These are phyloP conservation scores for Halictus rubicundus DNA, from an alignment of 1,140 invertebrate genomes.

Conservation along the genomic window DNA sequence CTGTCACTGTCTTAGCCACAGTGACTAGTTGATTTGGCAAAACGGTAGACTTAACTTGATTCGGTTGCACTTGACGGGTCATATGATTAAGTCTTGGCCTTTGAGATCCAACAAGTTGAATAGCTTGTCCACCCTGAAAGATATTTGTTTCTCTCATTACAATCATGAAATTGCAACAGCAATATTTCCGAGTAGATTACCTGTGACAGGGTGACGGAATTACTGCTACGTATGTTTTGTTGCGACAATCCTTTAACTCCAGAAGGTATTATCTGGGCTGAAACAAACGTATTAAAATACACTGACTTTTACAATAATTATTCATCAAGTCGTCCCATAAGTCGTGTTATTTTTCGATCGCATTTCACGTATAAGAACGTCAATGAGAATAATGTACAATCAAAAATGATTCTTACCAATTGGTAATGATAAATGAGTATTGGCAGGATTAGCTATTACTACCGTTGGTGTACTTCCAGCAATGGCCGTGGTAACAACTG, in stretches of 20 bases:
- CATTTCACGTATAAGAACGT: too few species aligned
- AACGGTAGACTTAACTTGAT: conserved; percentile 79
- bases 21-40: conserved; percentile 77
- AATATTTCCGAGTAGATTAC: conserved; percentile 59
- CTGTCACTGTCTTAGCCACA: conserved; percentile 78
- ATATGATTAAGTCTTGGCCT: conserved; percentile 82
- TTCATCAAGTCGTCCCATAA: too few species aligned
- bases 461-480: conserved; percentile 79
- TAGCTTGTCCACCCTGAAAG: conserved; percentile 78
- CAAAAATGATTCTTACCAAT: conserved; percentile 68
- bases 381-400: background rate
- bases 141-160: conserved; percentile 1
- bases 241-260: conserved; percentile 84
- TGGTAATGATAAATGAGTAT: conserved; percentile 83
- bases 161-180: background rate
- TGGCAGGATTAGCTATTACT: conserved; percentile 81
- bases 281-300: conserved; percentile 55
- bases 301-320: background rate
- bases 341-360: too few species aligned
- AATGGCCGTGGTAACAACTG: conserved; percentile 78
- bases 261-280: conserved; percentile 85
- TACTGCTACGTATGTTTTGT: conserved; percentile 82
- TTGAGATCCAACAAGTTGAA: conserved; percentile 83
- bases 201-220: conserved; percentile 77
- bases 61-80: conserved; percentile 79